These are phyloP conservation scores for Cheiracanthium punctorium DNA, from an alignment of 2,888 invertebrate genomes.

Conservation along the genomic window DNA sequence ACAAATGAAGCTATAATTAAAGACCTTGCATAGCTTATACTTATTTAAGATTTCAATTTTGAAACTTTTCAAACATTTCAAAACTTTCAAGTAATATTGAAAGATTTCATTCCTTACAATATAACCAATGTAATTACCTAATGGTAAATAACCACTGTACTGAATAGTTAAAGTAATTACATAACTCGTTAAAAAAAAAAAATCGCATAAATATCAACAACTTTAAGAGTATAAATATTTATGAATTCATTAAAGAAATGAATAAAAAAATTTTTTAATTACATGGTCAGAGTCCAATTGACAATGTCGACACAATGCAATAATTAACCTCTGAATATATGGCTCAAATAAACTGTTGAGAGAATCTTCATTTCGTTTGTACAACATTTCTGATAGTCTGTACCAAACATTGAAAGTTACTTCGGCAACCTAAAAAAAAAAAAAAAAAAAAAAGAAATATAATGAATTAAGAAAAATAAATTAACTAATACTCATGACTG, in stretches of 20 bases:
- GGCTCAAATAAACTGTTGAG: conserved; percentile 90
- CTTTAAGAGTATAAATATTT: not conserved
- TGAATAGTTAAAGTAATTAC: no score
- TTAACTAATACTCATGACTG: no score
- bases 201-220: no score
- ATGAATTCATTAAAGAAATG: not conserved
- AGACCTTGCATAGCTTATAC: no score
- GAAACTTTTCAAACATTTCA: no score
- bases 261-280: conserved; percentile 71
- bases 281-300: conserved; percentile 96
- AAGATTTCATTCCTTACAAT: no score
- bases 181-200: no score
- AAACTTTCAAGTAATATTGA: no score
- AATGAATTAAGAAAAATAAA: not conserved
- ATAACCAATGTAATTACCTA: no score
- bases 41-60: no score
- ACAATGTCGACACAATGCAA: conserved; percentile 92
- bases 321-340: conserved; percentile 91
- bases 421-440: conserved; percentile 80
- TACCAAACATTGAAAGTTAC: conserved; percentile 99
- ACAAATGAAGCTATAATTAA: no score
- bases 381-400: conserved; percentile 93
- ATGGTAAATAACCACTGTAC: no score
- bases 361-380: conserved; percentile 88
- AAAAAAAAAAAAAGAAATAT: conserved; percentile 10